Percentiles rank a stretch among this genome's conserved stretches.
Conservation (phyloP, 2,113 vertebrate species). For the Synchiropus splendidus region DNA sequence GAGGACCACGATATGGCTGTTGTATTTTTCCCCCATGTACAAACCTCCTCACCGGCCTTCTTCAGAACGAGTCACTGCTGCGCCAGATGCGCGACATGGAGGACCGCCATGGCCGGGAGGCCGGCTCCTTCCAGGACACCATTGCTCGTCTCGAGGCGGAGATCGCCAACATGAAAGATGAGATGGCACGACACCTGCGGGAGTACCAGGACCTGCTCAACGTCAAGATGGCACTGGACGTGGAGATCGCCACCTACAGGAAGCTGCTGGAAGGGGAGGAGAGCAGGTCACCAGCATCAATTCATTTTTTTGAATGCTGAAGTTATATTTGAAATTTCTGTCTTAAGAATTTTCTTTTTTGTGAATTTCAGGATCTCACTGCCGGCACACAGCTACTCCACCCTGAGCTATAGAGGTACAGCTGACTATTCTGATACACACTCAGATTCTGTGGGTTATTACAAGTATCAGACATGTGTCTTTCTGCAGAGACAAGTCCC, state of each 20-base stretch:
- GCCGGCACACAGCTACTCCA: slow-evolving; percentile 81
- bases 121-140: slow-evolving; percentile 77
- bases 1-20: too few species aligned
- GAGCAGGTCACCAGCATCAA: slow-evolving; percentile 68
- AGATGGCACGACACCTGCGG: slow-evolving; percentile 89
- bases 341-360: too few species aligned
- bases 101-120: slow-evolving; percentile 78
- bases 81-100: slow-evolving; percentile 96
- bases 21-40: too few species aligned
- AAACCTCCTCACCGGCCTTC: background rate
- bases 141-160: slow-evolving; percentile 82
- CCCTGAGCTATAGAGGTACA: slow-evolving; percentile 84
- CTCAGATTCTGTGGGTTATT: too few species aligned
- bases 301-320: too few species aligned
- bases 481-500: slow-evolving; percentile 79
- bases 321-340: too few species aligned
- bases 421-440: background rate
- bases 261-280: slow-evolving; percentile 96
- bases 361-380: slow-evolving; percentile 77
- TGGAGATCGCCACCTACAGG: slow-evolving; percentile 95
- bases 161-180: slow-evolving; percentile 88
- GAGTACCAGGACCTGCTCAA: slow-evolving; percentile 95
- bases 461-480: background rate
- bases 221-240: slow-evolving; percentile 88
- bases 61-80: slow-evolving; percentile 91